Conservation (phyloP, 2,113 vertebrate species). For the Suricata suricatta region DNA sequence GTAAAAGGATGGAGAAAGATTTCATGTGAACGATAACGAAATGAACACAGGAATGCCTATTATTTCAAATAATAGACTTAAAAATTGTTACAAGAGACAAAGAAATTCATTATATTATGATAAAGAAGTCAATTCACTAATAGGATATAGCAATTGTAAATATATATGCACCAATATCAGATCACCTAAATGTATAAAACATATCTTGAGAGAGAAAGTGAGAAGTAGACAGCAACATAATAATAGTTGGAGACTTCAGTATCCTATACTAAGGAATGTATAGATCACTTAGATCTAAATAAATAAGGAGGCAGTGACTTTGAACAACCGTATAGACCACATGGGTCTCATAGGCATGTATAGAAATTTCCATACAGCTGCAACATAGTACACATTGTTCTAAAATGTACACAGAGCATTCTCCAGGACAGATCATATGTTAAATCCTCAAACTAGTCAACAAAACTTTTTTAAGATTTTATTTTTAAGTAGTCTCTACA, state of each 20-base stretch:
- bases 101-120: no score
- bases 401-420: no score
- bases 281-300: not conserved
- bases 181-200: not conserved
- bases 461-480: not conserved
- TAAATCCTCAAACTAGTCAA: not conserved
- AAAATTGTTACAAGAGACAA: not conserved
- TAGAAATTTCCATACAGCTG: not conserved
- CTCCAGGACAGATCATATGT: not conserved
- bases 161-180: not conserved
- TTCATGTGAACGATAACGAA: not conserved
- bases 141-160: not conserved
- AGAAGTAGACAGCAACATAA: not conserved
- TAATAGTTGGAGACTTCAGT: not conserved
- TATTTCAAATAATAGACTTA: not conserved
- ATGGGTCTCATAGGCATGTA: not conserved
- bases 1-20: no score
- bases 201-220: not conserved
- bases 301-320: not conserved
- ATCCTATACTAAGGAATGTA: not conserved
- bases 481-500: no score
- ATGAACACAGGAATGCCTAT: not conserved
- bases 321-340: not conserved
- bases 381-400: not conserved
- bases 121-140: no score